Conservation (phyloP, 2,797 vertebrate genomes). For the Acanthurus tractus region DNA sequence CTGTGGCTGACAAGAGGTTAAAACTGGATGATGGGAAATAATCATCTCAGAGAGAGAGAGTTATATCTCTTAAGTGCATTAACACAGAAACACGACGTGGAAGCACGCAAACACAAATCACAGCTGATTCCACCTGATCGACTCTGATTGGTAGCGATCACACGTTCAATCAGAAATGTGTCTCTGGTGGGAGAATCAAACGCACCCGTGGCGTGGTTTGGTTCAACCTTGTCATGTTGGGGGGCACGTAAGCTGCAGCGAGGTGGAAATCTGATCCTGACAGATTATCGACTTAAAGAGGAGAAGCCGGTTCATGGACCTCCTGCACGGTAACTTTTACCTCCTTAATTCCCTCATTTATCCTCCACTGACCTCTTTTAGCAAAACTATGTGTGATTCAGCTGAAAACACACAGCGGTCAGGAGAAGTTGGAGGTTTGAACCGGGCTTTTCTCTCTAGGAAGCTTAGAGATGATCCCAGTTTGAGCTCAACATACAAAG, state of each 20-base stretch:
- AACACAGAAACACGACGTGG: slow-evolving; percentile 12
- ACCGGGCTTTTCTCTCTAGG: slow-evolving; percentile 4
- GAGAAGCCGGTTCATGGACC: slow-evolving; percentile 32
- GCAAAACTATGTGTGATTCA: slow-evolving; percentile 10
- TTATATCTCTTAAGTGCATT: slow-evolving; percentile 50
- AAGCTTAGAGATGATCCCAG: not conserved
- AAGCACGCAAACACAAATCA: slow-evolving; percentile 17
- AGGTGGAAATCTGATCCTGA: slow-evolving; percentile 64
- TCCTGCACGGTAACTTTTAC: slow-evolving; percentile 56
- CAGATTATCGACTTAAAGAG: slow-evolving; percentile 74
- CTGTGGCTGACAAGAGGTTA: slow-evolving; percentile 18
- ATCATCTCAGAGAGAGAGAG: slow-evolving; percentile 41
- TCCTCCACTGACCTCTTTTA: slow-evolving; percentile 60
- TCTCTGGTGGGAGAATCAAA: not conserved
- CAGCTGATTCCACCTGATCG: not conserved
- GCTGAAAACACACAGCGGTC: not conserved
- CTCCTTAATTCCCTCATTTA: slow-evolving; percentile 57
- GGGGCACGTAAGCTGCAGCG: slow-evolving; percentile 45
- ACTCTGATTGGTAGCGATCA: not conserved
- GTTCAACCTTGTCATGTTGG: slow-evolving; percentile 59
- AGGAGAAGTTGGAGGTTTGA: not conserved
- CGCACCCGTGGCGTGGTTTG: not conserved
- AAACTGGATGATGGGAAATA: slow-evolving; percentile 48
- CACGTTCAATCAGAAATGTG: not conserved
- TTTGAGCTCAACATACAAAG: slow-evolving; percentile 7